Conservation (phyloP, 2,797 vertebrate genomes). For the Brotogeris chrysoptera region DNA sequence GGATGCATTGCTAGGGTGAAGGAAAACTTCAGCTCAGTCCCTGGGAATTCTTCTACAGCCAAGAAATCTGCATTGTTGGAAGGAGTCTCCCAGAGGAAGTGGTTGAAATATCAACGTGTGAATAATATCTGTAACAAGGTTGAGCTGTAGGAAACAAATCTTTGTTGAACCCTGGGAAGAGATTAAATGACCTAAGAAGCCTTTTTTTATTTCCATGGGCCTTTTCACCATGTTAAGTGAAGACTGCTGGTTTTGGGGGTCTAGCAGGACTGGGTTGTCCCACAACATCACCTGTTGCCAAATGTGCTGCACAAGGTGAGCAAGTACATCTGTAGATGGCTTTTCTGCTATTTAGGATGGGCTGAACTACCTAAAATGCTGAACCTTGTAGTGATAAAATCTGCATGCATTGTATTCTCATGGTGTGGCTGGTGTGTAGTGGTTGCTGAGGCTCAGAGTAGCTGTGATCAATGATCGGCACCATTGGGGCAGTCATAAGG, state of each 20-base stretch:
- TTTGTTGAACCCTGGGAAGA: conserved; percentile 21
- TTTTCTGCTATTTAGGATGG: not conserved
- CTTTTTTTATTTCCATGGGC: not conserved
- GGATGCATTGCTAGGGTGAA: not conserved
- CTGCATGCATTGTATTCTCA: not conserved
- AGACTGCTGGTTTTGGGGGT: not conserved
- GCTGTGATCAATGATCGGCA: accelerated
- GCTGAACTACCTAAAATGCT: not conserved
- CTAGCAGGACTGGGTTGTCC: not conserved
- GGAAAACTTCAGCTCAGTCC: not conserved
- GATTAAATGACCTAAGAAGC: not conserved
- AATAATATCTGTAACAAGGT: conserved; percentile 20
- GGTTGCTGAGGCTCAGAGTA: not conserved
- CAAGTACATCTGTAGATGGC: accelerated
- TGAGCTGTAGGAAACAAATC: not conserved
- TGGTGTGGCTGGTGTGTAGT: not conserved
- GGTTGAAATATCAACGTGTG: conserved; percentile 56
- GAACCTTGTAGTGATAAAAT: accelerated
- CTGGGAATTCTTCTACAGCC: conserved; percentile 50
- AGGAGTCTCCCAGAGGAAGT: conserved; percentile 54
- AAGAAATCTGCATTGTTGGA: conserved; percentile 47
- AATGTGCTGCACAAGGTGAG: not conserved
- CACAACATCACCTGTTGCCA: not conserved
- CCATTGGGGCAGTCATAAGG: accelerated
- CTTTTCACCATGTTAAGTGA: not conserved